Evolutionary conservation across 2,888 invertebrate species (phyloP).

Genomic region (Zygogramma bicolorata): DNA sequence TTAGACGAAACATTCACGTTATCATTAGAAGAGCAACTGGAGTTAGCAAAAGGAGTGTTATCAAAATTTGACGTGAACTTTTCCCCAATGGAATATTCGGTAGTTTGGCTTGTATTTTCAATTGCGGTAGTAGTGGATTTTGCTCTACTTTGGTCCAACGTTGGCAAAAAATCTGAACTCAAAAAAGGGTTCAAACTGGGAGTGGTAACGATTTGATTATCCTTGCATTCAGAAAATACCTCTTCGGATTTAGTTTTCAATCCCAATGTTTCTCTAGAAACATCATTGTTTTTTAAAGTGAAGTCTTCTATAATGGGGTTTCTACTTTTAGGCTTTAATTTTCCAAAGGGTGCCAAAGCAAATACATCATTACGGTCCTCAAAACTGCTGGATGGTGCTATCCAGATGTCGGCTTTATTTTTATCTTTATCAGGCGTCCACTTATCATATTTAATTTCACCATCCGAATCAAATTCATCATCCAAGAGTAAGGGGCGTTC

Average conservation of each 20-base stretch:
- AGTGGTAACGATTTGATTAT: conserved; percentile 25
- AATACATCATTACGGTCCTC: conserved; percentile 74
- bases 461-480: conserved; percentile 80
- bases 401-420: conserved; percentile 58
- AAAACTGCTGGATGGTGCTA: conserved; percentile 61
- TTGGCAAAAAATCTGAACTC: conserved; percentile 44
- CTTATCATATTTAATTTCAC: conserved; percentile 61
- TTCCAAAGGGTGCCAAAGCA: conserved; percentile 76
- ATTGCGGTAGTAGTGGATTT: conserved; percentile 35
- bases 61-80: conserved; percentile 59
- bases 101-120: conserved; percentile 45
- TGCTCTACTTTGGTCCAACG: conserved; percentile 7
- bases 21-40: conserved; percentile 45
- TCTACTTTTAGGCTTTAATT: conserved; percentile 49
- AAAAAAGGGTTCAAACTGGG: conserved; percentile 62
- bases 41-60: conserved; percentile 20
- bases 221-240: background rate
- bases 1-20: conserved; percentile 50
- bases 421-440: conserved; percentile 51
- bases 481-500: conserved; percentile 81
- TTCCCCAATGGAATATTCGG: conserved; percentile 43
- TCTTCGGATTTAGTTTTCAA: background rate
- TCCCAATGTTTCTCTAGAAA: conserved; percentile 17
- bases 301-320: conserved; percentile 12
- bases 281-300: background rate